Base-by-base conservation (phyloP, 2,113 vertebrate species). In the Microcebus griseorufus region DNA sequence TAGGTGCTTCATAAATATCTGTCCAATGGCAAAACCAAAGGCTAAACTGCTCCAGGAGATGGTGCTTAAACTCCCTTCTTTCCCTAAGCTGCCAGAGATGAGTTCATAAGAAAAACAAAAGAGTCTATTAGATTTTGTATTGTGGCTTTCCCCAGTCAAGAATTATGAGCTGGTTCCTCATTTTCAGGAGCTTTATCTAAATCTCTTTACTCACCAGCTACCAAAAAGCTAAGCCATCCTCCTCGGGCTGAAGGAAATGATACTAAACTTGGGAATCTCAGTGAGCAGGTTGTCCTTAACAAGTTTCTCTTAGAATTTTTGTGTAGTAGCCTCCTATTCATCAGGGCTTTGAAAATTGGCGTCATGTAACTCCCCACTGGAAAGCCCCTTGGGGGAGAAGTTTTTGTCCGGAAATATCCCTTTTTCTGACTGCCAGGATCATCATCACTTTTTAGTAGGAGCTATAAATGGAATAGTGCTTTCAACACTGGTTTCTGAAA, bases 131-230 rank as follows among this genome's bases (percentile, higher is more conserved):
- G 42, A 34, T 64, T 81, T 90, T 87, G 53, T 32, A 53, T 2
- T 42, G 27, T 64, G 83, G 55, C 17, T 93, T 93, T 75, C 53
- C 64, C 45, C 11, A 64, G 79, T 94, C 60, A 92, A 85, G 89
- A 92, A 93, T 94, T 89, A 89, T 11, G 90, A 97, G 20, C 58
- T 51, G 34, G 92, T 88, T 96, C 90, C 75, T 97, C 76, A 90
- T 96, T 96, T 96, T 92, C 37, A 79, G 69, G 78, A 96, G 96
- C 45, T 97, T 97, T 97, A 93, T 92, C 70, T 94, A 95, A 97
- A 92, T 93, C 93, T 92, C 64, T 96, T 80, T 84, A 25, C 51
- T 97, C 29, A 16, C 14, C 64, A 45, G 55, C 29, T 96, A 87
- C 92, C 96, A 96, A 93, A 83, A 16, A 95, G 79, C 83, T 87